These are phyloP conservation scores for Aurelia aurita DNA, from an alignment of 30 jellyfish, hydroid and myxozoan species.

Conservation along the genomic window DNA sequence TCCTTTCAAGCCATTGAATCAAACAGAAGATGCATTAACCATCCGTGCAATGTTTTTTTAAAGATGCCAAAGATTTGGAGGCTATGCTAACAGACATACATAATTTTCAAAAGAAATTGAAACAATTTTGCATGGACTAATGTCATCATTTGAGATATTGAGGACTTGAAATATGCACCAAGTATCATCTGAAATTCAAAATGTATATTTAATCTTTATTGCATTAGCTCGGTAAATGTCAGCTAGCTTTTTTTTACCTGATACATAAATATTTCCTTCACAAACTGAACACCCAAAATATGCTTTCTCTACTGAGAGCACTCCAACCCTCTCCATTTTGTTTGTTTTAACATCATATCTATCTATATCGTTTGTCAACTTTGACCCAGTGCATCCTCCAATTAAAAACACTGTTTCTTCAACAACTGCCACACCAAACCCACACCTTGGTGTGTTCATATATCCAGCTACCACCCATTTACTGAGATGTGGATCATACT, in stretches of 20 bases:
- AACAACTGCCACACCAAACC: constrained; percentile 63
- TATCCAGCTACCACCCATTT: constrained; percentile 57
- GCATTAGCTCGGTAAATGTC: too few relatives aligned
- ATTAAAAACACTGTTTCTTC: constrained; percentile 52
- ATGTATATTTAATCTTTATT: too few relatives aligned
- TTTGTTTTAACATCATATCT: constrained; percentile 43
- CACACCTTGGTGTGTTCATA: constrained; percentile 69
- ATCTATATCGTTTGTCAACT: constrained; percentile 56
- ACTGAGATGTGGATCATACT: constrained; percentile 59
- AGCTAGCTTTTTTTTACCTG: constrained; percentile 29
- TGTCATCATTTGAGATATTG: too few relatives aligned
- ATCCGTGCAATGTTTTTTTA: too few relatives aligned
- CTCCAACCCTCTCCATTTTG: constrained; percentile 61
- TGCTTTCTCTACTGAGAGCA: constrained; percentile 42
- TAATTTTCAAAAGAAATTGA: too few relatives aligned
- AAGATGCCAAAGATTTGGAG: too few relatives aligned
- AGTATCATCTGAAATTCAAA: too few relatives aligned
- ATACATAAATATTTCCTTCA: constrained; percentile 61
- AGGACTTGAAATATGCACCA: too few relatives aligned
- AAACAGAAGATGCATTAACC: too few relatives aligned
- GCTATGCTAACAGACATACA: too few relatives aligned
- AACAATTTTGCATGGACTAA: too few relatives aligned
- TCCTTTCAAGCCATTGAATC: too few relatives aligned
- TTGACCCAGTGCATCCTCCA: constrained; percentile 75
- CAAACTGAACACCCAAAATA: constrained; percentile 74